Evolutionary conservation across 1,140 invertebrate genomes (phyloP).

Genomic region (Pogonomyrmex barbatus): DNA sequence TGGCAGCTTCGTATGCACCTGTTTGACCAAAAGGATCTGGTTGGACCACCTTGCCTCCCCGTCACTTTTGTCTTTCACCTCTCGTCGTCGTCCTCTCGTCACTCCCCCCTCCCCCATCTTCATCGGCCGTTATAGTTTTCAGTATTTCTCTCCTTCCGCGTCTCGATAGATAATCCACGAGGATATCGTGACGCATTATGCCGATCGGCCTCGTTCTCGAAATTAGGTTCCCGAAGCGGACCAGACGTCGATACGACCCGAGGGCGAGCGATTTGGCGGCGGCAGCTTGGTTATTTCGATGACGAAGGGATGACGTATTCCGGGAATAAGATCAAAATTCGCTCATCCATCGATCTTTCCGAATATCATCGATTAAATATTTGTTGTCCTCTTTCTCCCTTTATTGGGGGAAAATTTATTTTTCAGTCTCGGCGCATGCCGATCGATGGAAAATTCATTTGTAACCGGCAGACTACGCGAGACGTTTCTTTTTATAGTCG

Average conservation of each 20-base stretch:
- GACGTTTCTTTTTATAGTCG: constrained; percentile 22
- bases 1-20: constrained; percentile 63
- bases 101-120: not conserved
- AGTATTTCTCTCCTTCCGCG: not conserved
- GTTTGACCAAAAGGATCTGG: constrained; percentile 72
- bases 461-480: not conserved
- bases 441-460: not conserved
- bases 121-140: constrained; percentile 27
- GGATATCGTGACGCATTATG: constrained; percentile 56
- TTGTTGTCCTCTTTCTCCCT: not conserved
- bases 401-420: not conserved
- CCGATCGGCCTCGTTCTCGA: not conserved
- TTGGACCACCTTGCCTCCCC: constrained; percentile 71
- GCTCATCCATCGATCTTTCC: not conserved
- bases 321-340: constrained; percentile 5
- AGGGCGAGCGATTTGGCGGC: constrained; percentile 38
- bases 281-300: constrained; percentile 13
- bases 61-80: constrained; percentile 8
- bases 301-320: constrained; percentile 31
- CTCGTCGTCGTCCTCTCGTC: too few species aligned
- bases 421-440: not conserved
- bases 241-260: constrained; percentile 16
- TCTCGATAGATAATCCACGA: constrained; percentile 62
- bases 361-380: not conserved
- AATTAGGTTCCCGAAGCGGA: constrained; percentile 59